A percentile compares a stretch with the other conserved stretches of the same genome.
These are phyloP conservation scores for Caenorhabditis angaria DNA, from an alignment of 2,888 invertebrate species.

Conservation along the genomic window DNA sequence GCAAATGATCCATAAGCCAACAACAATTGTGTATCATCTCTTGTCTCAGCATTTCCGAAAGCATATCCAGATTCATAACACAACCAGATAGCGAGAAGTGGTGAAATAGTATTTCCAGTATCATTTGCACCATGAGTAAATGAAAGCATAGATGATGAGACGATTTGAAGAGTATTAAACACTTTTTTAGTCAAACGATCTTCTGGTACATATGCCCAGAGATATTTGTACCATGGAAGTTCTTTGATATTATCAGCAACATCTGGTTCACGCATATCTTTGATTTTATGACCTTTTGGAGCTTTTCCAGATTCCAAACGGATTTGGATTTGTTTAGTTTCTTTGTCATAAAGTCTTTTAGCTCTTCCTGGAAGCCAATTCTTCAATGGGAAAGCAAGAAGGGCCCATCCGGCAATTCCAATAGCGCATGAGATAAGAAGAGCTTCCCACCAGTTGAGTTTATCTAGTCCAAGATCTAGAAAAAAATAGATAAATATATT, in stretches of 20 bases:
- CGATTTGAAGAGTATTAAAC: conserved; percentile 83
- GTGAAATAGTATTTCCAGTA: conserved; percentile 65
- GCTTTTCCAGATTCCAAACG: conserved; percentile 45
- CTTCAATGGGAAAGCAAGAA: conserved; percentile 46
- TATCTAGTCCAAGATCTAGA: conserved; percentile 58
- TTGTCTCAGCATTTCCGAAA: conserved; percentile 54
- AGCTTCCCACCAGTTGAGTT: conserved; percentile 44
- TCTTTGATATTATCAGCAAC: conserved; percentile 41
- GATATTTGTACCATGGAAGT: conserved; percentile 58
- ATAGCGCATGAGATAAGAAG: conserved; percentile 40
- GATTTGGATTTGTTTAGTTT: conserved; percentile 39
- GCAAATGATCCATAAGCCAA: conserved; percentile 55
- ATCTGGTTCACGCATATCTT: conserved; percentile 48
- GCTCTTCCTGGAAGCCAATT: conserved; percentile 49
- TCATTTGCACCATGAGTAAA: conserved; percentile 95
- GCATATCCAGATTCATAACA: conserved; percentile 58
- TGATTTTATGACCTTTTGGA: conserved; percentile 39
- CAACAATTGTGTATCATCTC: conserved; percentile 54
- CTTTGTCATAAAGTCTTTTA: conserved; percentile 40
- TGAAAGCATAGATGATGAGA: conserved; percentile 94
- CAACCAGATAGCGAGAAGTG: conserved; percentile 61
- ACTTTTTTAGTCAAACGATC: conserved; percentile 55
- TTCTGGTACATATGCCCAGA: conserved; percentile 52
- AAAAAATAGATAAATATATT: background rate
- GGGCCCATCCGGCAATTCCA: conserved; percentile 43